Conservation (phyloP, 2,888 invertebrate species). For the Calameuta pallipes region DNA sequence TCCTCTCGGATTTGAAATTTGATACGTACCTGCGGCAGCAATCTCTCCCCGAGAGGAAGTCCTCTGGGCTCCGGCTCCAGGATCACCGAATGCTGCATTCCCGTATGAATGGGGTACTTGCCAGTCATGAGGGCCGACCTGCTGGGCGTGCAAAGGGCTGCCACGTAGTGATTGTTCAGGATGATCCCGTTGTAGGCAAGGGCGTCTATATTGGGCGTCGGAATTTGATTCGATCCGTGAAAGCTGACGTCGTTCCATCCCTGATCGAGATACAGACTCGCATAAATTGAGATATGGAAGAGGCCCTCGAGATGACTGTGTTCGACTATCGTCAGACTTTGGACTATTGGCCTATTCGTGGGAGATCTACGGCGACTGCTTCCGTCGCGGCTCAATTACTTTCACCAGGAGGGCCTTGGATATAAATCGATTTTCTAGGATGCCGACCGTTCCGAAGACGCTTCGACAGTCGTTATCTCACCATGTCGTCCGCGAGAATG, state of each 20-base stretch:
- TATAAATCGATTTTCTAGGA: too few species aligned
- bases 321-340: too few species aligned
- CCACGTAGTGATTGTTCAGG: conserved; percentile 86
- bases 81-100: conserved; percentile 80
- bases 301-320: too few species aligned
- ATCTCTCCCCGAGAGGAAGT: conserved; percentile 74
- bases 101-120: conserved; percentile 85
- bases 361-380: too few species aligned
- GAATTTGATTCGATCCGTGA: conserved; percentile 87
- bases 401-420: too few species aligned
- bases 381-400: too few species aligned
- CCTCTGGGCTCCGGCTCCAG: conserved; percentile 77
- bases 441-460: neutral
- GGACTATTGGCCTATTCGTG: too few species aligned
- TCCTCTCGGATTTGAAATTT: neutral
- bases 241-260: conserved; percentile 93
- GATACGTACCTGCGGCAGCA: conserved; percentile 73
- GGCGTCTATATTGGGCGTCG: conserved; percentile 90
- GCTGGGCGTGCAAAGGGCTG: conserved; percentile 86
- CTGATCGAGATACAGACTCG: conserved; percentile 65
- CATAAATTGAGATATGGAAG: too few species aligned
- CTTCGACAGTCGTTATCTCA: conserved; percentile 30
- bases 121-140: conserved; percentile 85
- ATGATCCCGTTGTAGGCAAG: conserved; percentile 87
- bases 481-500: conserved; percentile 64